These are phyloP conservation scores for Cephus spinipes DNA, from an alignment of 2,888 invertebrate species.

Conservation along the genomic window DNA sequence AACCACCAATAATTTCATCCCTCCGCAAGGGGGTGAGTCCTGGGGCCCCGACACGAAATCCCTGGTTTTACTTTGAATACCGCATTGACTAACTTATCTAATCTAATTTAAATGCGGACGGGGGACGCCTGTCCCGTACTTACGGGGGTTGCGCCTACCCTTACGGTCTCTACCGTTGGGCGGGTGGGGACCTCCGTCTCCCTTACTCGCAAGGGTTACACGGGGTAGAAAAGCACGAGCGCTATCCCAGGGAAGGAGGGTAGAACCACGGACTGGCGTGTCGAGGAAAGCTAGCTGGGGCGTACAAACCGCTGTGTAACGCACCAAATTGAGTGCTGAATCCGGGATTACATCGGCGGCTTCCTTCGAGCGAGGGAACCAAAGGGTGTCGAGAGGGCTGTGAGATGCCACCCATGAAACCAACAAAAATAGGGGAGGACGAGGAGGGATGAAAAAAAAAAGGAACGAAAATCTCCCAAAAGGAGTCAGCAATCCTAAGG, in stretches of 20 bases:
- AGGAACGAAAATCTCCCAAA: constrained; percentile 15
- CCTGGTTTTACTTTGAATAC: constrained; percentile 60
- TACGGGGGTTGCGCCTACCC: constrained; percentile 7
- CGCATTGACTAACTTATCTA: constrained; percentile 66
- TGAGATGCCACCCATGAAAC: constrained; percentile 20
- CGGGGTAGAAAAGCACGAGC: constrained; percentile 24
- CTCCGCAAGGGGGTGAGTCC: constrained; percentile 18
- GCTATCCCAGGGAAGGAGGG: not conserved
- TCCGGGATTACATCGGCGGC: constrained; percentile 62
- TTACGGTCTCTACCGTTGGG: constrained; percentile 23
- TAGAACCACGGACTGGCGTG: not conserved
- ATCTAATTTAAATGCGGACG: constrained; percentile 63
- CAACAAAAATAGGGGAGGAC: constrained; percentile 13
- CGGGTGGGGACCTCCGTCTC: constrained; percentile 9
- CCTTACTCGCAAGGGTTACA: not conserved
- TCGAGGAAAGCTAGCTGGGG: constrained; percentile 44
- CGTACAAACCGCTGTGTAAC: constrained; percentile 61
- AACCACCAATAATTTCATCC: constrained; percentile 38
- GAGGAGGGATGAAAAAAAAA: not conserved
- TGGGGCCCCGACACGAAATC: constrained; percentile 49
- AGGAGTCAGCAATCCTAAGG: not conserved
- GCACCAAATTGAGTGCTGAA: constrained; percentile 66
- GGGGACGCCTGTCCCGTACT: constrained; percentile 23
- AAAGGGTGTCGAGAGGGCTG: constrained; percentile 27
- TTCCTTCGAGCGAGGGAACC: constrained; percentile 28